Evolutionary conservation across 2,113 vertebrate species (phyloP), one percentile per base, ranked within the genome.

Genomic region (Prolemur simus): DNA sequence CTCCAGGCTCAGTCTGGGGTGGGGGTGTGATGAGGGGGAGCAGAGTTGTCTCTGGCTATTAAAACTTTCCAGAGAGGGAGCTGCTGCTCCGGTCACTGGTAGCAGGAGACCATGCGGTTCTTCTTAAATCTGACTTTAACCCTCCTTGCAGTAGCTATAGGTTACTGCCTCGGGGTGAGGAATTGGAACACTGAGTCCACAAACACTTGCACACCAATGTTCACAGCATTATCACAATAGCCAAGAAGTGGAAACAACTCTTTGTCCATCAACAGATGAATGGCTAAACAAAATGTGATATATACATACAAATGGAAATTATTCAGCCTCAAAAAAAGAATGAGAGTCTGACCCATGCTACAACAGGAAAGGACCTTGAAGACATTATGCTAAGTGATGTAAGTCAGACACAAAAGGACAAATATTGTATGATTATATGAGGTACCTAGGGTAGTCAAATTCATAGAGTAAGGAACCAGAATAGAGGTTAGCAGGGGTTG

Each of bases 51-150:
- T 82, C 7, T 29, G 13, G 32, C 81, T 77, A 74, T 77, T 49
- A 54, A 69, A 96, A 66, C 78, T 69, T 23, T 45, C 52, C 39
- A 73, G 32, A 34, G 45, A 86, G 10, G n/a, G 25, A 96, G 49
- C 54, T 69, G 23, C 83, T 76, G 69, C 54, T 86, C 91, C 66
- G 60, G 56, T 69, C 58, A 34, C 58, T 45, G 37, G 27, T 58
- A 17, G 49, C 32, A 86, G 14, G 5, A 64, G 91, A 80, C 34
- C 45, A 68, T 47, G 9, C 91, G 77, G 66, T 71, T 69, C 83
- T 88, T 89, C 81, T 86, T 80, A 85, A 89, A 64, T 89, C 94
- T 95, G 58, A 87, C 52, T 91, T 93, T 14, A 63, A 80, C 42
- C 71, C 20, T 71, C 92, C 58, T 87, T 45, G 17, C 6, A 2